Evolutionary conservation across 2,888 invertebrate species (phyloP).

Genomic region (Diogma glabrata): DNA sequence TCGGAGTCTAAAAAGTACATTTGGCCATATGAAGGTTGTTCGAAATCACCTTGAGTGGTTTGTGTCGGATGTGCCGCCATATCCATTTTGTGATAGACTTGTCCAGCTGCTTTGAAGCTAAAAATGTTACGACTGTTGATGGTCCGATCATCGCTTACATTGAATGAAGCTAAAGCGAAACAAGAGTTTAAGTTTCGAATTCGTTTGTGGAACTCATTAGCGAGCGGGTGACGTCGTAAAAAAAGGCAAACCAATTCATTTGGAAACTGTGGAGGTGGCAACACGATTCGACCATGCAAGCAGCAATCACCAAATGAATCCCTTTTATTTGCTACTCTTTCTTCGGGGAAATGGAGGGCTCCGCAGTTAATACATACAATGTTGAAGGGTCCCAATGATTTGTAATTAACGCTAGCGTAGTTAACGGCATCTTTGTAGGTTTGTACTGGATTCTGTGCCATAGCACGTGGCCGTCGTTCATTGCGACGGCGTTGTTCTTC

Average conservation of each 20-base stretch:
- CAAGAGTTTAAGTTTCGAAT: not conserved
- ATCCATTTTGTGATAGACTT: no score
- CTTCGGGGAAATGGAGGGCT: slow-evolving; percentile 1
- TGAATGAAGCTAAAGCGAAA: not conserved
- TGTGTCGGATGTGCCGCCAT: no score
- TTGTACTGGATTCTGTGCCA: no score
- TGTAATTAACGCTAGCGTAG: not conserved
- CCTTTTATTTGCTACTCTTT: not conserved
- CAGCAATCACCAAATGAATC: not conserved
- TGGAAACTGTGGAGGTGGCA: slow-evolving; percentile 2
- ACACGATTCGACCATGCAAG: slow-evolving; percentile 5
- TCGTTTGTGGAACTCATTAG: not conserved
- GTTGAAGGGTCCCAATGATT: no score
- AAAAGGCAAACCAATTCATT: not conserved
- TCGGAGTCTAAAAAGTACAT: slow-evolving; percentile 3
- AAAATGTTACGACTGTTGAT: no score
- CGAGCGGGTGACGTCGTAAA: not conserved
- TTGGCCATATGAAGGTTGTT: slow-evolving; percentile 1
- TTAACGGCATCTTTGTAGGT: not conserved
- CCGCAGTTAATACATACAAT: slow-evolving; percentile 1
- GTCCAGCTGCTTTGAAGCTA: no score
- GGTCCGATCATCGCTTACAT: slow-evolving; percentile 1
- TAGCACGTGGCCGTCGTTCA: not conserved
- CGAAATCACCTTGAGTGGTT: no score
- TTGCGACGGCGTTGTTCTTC: slow-evolving; percentile 1